Evolutionary conservation across 1,140 invertebrate genomes (phyloP).

Genomic region (Micrasema longulum): DNA sequence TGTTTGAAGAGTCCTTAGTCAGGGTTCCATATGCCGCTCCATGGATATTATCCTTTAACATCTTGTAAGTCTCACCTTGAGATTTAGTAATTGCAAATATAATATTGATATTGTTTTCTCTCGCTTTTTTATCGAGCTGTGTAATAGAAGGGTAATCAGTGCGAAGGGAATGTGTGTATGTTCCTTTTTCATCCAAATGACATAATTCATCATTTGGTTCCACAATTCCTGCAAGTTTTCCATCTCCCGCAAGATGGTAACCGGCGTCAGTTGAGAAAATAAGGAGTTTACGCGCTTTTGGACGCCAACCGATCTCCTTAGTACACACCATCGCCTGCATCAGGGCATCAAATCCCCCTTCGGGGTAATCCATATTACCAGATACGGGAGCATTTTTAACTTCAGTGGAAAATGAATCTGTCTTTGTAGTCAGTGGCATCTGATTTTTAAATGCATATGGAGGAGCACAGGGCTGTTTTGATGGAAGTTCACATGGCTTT

Average conservation of each 20-base stretch:
- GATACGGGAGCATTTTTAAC: conserved; percentile 71
- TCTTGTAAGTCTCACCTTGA: conserved; percentile 75
- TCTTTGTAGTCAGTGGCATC: conserved; percentile 82
- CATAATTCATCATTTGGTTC: conserved; percentile 88
- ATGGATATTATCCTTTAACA: conserved; percentile 71
- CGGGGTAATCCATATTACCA: conserved; percentile 78
- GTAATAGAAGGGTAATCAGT: conserved; percentile 79
- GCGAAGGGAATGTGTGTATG: conserved; percentile 75
- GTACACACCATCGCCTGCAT: conserved; percentile 79
- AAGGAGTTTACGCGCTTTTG: conserved; percentile 72
- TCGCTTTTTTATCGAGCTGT: conserved; percentile 74
- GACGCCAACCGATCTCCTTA: conserved; percentile 73
- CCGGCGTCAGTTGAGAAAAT: conserved; percentile 73
- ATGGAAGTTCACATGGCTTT: conserved; percentile 72
- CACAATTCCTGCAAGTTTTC: conserved; percentile 83
- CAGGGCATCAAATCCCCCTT: conserved; percentile 84
- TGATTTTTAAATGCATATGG: conserved; percentile 92
- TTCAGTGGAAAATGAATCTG: conserved; percentile 72
- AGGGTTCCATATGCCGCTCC: conserved; percentile 75
- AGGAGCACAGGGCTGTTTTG: conserved; percentile 73
- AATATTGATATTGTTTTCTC: conserved; percentile 83
- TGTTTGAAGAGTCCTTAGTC: conserved; percentile 77
- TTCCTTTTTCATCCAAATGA: conserved; percentile 74
- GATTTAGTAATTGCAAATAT: conserved; percentile 85
- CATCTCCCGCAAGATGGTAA: conserved; percentile 76